Base-by-base conservation (phyloP, 2,113 vertebrate species). In the Pangasianodon gigas region DNA sequence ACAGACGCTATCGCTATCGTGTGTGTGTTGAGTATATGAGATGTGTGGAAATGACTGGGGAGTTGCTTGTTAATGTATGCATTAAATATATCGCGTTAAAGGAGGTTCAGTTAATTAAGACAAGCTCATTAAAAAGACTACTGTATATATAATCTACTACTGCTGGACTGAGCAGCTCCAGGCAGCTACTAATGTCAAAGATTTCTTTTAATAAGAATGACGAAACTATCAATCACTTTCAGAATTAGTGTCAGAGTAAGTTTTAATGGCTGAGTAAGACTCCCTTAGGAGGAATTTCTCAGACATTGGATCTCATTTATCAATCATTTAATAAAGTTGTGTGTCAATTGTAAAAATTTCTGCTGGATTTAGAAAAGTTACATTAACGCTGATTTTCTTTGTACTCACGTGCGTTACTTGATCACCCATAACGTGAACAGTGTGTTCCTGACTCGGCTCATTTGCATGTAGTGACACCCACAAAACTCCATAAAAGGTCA, bases 201-300 rank as follows among this genome's bases (percentile, higher is more conserved):
- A 8, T 13, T 32, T 41, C 48, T 74, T 86, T 86, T 86, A 75
- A 75, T 52, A 86, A 87, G 14, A 75, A 87, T 56, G 54, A 62
- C 10, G 29, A 79, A 29, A 51, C 75, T 79, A 51, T 77, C 21
- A 8, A 26, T 77, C 74, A 5, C 21, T 24, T 77, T 46, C 37
- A 74, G 71, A 74, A 18, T 46, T 26, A 44, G 71, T 24, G 46
- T 46, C 37, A 74, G 71, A 74, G 37, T 46, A 46, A 44, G 71
- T 10, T 44, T 44, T 41, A 71, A 71, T 6, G 32, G 4, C 69
- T 24, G 37, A 75, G 71, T 10, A 7, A 44, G 18, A 75, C 21
- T 75, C 71, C 71, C 37, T 41, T 0, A 21, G 74, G 19, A 75
- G 37, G 19, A 46, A 46, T 75, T 24, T 75, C 74, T 44, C 71